Evolutionary conservation across 2,888 invertebrate species (phyloP), one percentile per base, ranked within the genome.

Genomic region (Cephus runcator): DNA sequence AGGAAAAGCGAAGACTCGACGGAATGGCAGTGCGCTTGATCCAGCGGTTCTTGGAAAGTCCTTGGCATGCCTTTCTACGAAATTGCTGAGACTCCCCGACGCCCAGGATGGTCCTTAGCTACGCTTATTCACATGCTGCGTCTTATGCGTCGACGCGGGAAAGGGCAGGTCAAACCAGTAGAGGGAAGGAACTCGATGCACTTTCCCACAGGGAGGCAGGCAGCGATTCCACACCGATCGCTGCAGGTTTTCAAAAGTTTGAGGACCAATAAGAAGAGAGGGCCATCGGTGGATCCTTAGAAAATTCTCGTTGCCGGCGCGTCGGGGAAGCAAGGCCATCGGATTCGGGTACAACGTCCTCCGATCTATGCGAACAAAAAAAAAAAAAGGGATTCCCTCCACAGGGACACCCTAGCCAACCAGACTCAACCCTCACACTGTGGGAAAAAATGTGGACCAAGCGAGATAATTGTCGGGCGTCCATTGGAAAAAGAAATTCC

Each of bases 371-470:
- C 33, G 71, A 71, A 34, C 12, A 31, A 31, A 31, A 30, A 69
- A n/a, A 31, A 31, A 71, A 71, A 71, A 71, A 71, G 34, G 71
- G 71, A 71, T 34, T 71, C 34, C 34, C 71, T 31, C 33, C 33
- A 56, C 23, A 56, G 56, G 23, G 56, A 56, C 56, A 56, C 56
- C 56, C 56, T 56, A 56, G 23, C 56, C 56, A 23, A 56, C 56
- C 56, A 56, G 56, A 23, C 56, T 23, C 56, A 56, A 56, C 33
- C 3, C 12, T 69, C 31, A 11, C 56, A 77, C 77, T 77, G 74
- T 77, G 77, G 77, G 75, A 77, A 77, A 77, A 77, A 75, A 77
- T 77, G 73, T 77, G 74, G 74, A 69, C 74, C 77, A 77, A 69
- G 68, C 68, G 74, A 56, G 74, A 77, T 77, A 77, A 77, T 74